Base-by-base conservation (phyloP, 1,140 invertebrate species). In the Eumeta japonica region DNA sequence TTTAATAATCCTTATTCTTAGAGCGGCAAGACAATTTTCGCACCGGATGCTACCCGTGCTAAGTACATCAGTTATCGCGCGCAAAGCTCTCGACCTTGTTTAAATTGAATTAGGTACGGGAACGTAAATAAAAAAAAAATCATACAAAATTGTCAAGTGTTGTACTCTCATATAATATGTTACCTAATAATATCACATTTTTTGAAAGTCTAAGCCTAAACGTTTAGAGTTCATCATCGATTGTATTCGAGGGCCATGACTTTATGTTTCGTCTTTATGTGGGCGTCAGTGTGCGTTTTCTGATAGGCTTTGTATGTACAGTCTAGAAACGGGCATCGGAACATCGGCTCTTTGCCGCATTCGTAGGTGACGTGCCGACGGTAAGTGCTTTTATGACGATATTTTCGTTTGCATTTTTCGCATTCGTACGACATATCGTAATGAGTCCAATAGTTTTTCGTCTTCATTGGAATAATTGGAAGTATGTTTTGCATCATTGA, bases 331-430 rank as follows among this genome's bases (percentile, higher is more conserved):
- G 67, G 66, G 46, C 78, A 79, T 11, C 64, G 50, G 43, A 76
- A 78, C 56, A 65, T 72, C 1, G 77, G 77, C 34, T 74, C 65
- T 50, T 77, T 77, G 5, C 76, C 77, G 41, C 78, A 80, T 43
- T 78, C 77, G 36, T 76, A 78, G 0, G 67, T 71, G 7, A 71
- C 48, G 38, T 79, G 78, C 34, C 78, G 58, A 38, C 62, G 56
- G 40, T 79, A 74, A 2, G 76, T 78, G 43, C 77, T 78, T 54
- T 78, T 78, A 40, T 74, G 70, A 27, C 71, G 50, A 44, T 75
- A 75, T 45, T 66, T 71, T 40, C 71, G 56, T 45, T 67, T 68
- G 53, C 71, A 72, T 37, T 66, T 70, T 36, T 72, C 66, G 41
- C 71, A 75, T 41, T 75, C 57, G 41, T 62, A 75, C 20, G 53